Percentiles rank a stretch among this genome's conserved stretches.
Conservation (phyloP, 2,113 vertebrate species). For the Tenebrosternarchus preto region DNA sequence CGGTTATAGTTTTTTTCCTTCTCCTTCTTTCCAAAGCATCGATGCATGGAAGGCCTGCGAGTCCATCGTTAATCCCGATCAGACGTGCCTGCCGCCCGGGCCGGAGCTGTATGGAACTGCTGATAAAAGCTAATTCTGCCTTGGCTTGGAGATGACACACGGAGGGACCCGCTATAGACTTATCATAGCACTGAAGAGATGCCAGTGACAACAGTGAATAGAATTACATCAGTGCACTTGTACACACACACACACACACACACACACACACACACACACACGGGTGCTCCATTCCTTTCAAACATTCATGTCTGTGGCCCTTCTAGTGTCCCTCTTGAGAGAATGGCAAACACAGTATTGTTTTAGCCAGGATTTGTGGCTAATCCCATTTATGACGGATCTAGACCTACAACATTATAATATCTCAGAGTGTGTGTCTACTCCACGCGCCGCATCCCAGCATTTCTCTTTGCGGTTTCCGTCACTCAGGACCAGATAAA, state of each 20-base stretch:
- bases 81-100: conserved; percentile 56
- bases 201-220: conserved; percentile 54
- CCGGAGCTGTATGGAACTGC: conserved; percentile 63
- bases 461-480: background rate
- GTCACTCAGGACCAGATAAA: background rate
- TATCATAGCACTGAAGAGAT: conserved; percentile 49
- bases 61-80: conserved; percentile 66
- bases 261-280: conserved; percentile 7
- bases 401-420: conserved; percentile 16
- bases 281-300: conserved; percentile 46
- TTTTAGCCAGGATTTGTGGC: conserved; percentile 50
- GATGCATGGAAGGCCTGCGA: conserved; percentile 36
- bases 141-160: conserved; percentile 56
- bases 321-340: conserved; percentile 40
- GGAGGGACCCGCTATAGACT: conserved; percentile 52
- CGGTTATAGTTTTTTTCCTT: conserved; percentile 49
- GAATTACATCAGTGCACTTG: conserved; percentile 45
- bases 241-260: conserved; percentile 13
- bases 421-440: background rate
- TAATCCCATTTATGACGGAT: conserved; percentile 46
- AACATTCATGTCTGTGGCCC: conserved; percentile 41
- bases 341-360: conserved; percentile 42
- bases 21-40: conserved; percentile 10
- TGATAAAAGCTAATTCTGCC: conserved; percentile 65
- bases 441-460: background rate